These are phyloP conservation scores for Lepilemur ruficaudatus DNA, from an alignment of 2,797 vertebrate genomes.

Conservation along the genomic window DNA sequence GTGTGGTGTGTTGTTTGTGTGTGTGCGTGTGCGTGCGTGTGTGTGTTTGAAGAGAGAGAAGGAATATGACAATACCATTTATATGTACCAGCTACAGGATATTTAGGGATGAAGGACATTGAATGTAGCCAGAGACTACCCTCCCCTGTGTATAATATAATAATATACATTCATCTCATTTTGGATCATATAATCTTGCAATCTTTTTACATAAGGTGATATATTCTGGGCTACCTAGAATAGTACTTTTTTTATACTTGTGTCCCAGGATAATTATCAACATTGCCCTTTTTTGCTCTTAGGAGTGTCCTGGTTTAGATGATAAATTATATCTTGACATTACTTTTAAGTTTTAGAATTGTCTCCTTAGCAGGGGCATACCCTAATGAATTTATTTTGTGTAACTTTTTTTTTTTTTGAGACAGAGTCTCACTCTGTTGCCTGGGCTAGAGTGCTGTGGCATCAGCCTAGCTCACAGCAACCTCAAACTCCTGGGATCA, in stretches of 20 bases:
- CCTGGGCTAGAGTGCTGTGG: too few species aligned
- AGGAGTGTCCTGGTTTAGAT: neutral
- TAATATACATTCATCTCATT: neutral
- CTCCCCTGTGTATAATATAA: constrained; percentile 7
- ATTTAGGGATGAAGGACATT: neutral
- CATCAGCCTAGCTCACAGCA: too few species aligned
- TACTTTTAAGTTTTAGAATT: constrained; percentile 53
- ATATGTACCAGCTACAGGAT: neutral
- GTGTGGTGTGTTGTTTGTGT: neutral
- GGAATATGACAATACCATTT: neutral
- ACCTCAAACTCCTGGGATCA: too few species aligned
- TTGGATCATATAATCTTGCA: neutral
- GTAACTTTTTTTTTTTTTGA: neutral
- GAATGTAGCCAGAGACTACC: neutral
- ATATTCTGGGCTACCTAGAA: neutral
- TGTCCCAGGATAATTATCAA: constrained; percentile 9
- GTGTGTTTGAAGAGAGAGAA: neutral
- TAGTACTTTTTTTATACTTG: neutral
- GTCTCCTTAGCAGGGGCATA: constrained; percentile 18
- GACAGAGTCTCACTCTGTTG: too few species aligned
- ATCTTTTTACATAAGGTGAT: neutral
- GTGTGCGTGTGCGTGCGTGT: neutral
- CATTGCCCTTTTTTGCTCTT: neutral
- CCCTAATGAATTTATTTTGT: constrained; percentile 31
- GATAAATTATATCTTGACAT: neutral